Conservation (phyloP, 2,888 invertebrate genomes). For the Tetropium fuscum region DNA sequence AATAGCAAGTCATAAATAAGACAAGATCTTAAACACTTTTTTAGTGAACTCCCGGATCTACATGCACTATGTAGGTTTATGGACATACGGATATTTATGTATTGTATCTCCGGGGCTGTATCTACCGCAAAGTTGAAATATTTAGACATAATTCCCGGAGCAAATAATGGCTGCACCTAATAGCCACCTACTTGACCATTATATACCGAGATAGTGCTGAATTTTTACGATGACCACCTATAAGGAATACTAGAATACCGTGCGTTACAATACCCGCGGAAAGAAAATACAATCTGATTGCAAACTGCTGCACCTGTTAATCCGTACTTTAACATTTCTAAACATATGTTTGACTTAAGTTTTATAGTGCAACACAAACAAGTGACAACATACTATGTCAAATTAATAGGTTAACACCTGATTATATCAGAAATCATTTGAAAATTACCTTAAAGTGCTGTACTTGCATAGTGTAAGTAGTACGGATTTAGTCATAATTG, state of each 20-base stretch:
- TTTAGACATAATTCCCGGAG: constrained; percentile 34
- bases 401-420: no score
- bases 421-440: background rate
- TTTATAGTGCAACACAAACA: background rate
- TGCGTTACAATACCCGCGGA: constrained; percentile 28
- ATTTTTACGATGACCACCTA: constrained; percentile 26
- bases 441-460: constrained; percentile 10
- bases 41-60: constrained; percentile 21
- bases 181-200: constrained; percentile 39
- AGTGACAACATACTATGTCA: background rate
- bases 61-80: constrained; percentile 31
- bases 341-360: no score
- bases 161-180: constrained; percentile 31
- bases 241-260: constrained; percentile 29
- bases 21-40: constrained; percentile 25
- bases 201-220: constrained; percentile 28
- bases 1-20: constrained; percentile 11
- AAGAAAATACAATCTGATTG: constrained; percentile 28
- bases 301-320: constrained; percentile 32
- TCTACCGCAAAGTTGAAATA: constrained; percentile 34
- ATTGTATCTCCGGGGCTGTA: constrained; percentile 24
- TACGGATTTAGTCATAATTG: constrained; percentile 1
- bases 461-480: constrained; percentile 6
- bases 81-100: constrained; percentile 28
- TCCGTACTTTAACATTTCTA: background rate